phyloP scores from a whole-genome alignment of 1,140 invertebrate species.

The Chironomus tepperi region DNA sequence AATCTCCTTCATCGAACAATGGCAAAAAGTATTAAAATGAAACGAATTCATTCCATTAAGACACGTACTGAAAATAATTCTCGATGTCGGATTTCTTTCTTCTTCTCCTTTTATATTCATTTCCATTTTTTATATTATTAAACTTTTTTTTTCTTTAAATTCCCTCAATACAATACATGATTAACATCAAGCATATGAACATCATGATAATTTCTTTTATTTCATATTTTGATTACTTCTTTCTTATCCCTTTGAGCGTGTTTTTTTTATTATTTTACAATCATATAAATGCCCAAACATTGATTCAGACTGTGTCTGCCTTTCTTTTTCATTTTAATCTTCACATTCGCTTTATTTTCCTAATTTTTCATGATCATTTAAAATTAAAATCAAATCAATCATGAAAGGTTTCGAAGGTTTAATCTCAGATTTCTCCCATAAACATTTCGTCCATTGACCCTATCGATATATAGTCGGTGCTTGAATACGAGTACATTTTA shows the following conservation, averaged over 20 bases:
- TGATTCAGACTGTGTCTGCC: not conserved
- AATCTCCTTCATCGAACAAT: too few species aligned
- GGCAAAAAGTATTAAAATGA: not conserved
- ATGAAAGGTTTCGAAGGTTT: not conserved
- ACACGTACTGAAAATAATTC: conserved; percentile 1
- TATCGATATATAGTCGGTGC: not conserved
- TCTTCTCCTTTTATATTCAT: not conserved
- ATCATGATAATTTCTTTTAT: not conserved
- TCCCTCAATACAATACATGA: not conserved
- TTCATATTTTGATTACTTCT: not conserved
- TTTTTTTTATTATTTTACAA: not conserved
- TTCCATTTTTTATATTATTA: not conserved
- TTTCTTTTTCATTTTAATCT: not conserved
- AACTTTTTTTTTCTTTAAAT: too few species aligned
- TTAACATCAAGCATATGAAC: not conserved
- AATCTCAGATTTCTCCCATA: not conserved
- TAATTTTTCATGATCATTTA: not conserved
- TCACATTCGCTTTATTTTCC: not conserved
- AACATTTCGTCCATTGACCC: not conserved
- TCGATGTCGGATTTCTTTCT: not conserved
- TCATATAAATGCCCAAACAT: conserved; percentile 8
- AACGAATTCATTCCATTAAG: not conserved
- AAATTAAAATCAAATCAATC: conserved; percentile 15
- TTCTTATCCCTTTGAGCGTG: not conserved
- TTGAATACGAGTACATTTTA: not conserved